A percentile compares a stretch with the other conserved stretches of the same genome.
phyloP scores from a whole-genome alignment of 2,888 invertebrate genomes.

The Deilephila porcellus region DNA sequence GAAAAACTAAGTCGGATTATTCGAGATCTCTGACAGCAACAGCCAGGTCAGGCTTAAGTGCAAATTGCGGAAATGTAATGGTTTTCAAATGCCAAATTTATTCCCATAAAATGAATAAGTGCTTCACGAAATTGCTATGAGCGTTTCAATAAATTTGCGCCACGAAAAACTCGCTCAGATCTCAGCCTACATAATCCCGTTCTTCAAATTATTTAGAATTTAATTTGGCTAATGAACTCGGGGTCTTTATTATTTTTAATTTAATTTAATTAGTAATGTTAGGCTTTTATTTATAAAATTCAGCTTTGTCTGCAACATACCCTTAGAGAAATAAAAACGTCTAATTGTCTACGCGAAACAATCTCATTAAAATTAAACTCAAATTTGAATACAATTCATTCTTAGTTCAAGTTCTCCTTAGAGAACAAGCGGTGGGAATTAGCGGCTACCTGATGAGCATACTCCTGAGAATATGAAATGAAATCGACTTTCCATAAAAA shows the following conservation, averaged over 20 bases:
- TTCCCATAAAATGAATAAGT: not conserved
- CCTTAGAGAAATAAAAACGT: not conserved
- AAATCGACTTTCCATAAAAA: conserved; percentile 9
- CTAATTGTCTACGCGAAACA: conserved; percentile 13
- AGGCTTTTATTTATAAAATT: not conserved
- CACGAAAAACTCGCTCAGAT: not conserved
- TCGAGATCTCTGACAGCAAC: conserved; percentile 8
- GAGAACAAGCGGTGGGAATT: conserved; percentile 19
- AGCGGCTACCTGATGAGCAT: conserved; percentile 25
- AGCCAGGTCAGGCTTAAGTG: conserved; percentile 11
- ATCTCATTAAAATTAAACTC: conserved; percentile 16
- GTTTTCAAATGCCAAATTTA: conserved; percentile 16
- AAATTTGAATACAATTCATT: conserved; percentile 8
- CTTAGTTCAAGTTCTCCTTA: conserved; percentile 15
- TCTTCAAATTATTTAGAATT: conserved; percentile 35
- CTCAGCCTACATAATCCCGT: conserved; percentile 3
- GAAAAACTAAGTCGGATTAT: conserved; percentile 24
- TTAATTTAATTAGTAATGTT: conserved; percentile 22
- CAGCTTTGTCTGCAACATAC: not conserved
- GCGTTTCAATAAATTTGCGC: not conserved
- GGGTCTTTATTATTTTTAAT: conserved; percentile 37
- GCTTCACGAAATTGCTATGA: not conserved
- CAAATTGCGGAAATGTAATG: conserved; percentile 19
- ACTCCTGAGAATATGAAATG: conserved; percentile 25
- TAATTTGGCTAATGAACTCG: conserved; percentile 45